Conservation (phyloP, 2,113 vertebrate species). For the cattle (Bos taurus) region DNA sequence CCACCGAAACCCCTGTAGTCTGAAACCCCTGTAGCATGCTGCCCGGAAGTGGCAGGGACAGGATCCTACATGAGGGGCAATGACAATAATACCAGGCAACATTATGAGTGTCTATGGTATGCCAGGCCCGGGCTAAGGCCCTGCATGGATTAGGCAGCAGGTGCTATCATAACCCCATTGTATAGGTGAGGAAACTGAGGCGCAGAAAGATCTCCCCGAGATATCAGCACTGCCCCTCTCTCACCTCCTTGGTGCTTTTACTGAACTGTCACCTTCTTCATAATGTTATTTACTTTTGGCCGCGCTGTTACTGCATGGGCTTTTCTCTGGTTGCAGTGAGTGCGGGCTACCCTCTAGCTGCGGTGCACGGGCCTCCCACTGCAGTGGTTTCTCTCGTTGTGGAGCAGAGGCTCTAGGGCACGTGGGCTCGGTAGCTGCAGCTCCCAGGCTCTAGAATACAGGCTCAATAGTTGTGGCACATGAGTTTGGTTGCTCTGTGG, state of each 20-base stretch:
- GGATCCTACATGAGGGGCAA: not conserved
- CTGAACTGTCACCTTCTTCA: not conserved
- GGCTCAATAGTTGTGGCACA: not conserved
- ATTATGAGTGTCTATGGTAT: not conserved
- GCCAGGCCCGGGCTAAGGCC: not conserved
- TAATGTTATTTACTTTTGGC: not conserved
- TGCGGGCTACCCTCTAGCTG: not conserved
- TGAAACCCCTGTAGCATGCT: not conserved
- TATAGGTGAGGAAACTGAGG: not conserved
- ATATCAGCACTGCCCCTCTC: not conserved
- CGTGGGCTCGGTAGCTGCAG: not conserved
- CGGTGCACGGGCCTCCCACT: accelerated
- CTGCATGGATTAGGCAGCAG: not conserved
- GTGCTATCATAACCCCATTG: no score
- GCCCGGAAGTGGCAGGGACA: not conserved
- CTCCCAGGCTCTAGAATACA: not conserved
- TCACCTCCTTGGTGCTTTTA: not conserved
- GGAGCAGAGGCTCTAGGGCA: not conserved
- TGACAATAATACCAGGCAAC: not conserved
- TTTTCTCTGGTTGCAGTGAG: not conserved
- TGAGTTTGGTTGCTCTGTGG: not conserved
- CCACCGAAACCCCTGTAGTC: not conserved
- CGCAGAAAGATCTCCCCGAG: not conserved
- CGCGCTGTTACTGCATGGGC: not conserved
- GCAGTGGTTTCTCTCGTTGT: not conserved